A percentile compares a stretch with the other conserved stretches of the same genome.
Conservation (phyloP, 2,113 vertebrate species). For the Apistogramma diplotaenia region DNA sequence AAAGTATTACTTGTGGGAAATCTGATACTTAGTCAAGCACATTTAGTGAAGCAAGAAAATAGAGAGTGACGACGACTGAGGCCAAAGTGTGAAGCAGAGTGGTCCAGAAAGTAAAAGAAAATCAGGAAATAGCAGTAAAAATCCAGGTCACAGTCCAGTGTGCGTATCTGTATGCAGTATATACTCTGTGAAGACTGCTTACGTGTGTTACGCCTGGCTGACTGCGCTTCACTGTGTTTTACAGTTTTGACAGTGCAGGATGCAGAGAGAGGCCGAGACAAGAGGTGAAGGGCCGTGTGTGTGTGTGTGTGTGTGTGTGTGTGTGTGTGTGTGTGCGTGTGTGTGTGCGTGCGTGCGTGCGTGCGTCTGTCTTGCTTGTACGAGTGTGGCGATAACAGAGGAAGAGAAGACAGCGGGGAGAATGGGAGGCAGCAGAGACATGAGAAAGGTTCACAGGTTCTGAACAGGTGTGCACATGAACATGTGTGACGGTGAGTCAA, state of each 20-base stretch:
- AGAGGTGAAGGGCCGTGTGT: background rate
- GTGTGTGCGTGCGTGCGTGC: background rate
- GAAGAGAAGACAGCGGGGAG: background rate
- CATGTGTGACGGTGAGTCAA: constrained; percentile 17
- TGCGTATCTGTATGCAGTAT: constrained; percentile 5
- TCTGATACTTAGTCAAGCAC: background rate
- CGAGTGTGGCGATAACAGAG: constrained; percentile 1
- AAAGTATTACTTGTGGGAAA: background rate
- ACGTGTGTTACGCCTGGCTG: background rate
- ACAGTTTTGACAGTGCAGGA: constrained; percentile 20
- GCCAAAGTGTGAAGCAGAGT: background rate
- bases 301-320: background rate
- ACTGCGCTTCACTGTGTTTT: background rate
- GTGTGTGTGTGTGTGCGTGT: background rate
- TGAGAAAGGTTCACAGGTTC: background rate
- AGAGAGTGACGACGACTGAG: background rate
- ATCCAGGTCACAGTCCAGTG: background rate
- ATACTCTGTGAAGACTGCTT: background rate
- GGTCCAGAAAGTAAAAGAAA: background rate
- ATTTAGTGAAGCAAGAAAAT: background rate
- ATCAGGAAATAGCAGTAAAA: background rate
- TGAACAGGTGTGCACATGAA: constrained; percentile 12
- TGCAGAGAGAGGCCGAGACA: background rate
- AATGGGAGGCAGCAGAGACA: background rate
- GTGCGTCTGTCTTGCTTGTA: background rate